Conservation (phyloP, 2,888 invertebrate species). For the Anorthoa munda region DNA sequence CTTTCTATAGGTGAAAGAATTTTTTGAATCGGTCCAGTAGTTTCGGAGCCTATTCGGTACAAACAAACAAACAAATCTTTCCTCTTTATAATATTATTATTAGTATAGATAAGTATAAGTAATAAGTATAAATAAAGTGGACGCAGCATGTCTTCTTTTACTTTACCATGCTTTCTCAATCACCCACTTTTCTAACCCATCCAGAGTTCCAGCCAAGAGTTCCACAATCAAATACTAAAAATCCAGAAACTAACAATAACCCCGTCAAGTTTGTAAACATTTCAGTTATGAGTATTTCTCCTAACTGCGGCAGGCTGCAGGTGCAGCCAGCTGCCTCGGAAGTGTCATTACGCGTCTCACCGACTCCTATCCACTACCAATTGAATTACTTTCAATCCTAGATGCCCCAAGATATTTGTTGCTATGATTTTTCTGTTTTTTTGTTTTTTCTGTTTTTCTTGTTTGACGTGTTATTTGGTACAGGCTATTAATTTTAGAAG, state of each 20-base stretch:
- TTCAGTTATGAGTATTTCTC: conserved; percentile 26
- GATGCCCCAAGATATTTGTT: conserved; percentile 48
- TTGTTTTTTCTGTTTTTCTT: too few species aligned
- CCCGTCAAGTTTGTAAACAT: conserved; percentile 33
- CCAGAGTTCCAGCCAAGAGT: neutral
- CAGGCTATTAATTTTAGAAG: too few species aligned
- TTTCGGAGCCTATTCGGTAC: too few species aligned
- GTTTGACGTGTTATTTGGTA: conserved; percentile 9
- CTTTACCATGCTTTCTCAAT: too few species aligned
- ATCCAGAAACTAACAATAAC: neutral
- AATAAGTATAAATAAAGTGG: too few species aligned
- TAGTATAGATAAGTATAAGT: too few species aligned
- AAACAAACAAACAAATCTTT: too few species aligned
- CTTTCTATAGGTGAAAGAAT: too few species aligned
- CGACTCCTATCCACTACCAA: conserved; percentile 64
- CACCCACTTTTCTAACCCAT: too few species aligned
- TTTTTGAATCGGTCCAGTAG: too few species aligned
- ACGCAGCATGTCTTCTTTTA: too few species aligned
- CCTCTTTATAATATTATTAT: too few species aligned
- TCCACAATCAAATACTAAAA: neutral
- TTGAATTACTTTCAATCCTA: conserved; percentile 63
- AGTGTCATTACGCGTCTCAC: conserved; percentile 68
- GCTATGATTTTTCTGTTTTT: conserved; percentile 57
- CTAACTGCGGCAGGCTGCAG: conserved; percentile 44
- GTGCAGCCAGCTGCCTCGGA: conserved; percentile 64